Percentiles rank a stretch among this genome's conserved stretches.
Evolutionary conservation across 30 jellyfish, hydroid and myxozoan genomes (phyloP).

Genomic region (Pelagia noctiluca): DNA sequence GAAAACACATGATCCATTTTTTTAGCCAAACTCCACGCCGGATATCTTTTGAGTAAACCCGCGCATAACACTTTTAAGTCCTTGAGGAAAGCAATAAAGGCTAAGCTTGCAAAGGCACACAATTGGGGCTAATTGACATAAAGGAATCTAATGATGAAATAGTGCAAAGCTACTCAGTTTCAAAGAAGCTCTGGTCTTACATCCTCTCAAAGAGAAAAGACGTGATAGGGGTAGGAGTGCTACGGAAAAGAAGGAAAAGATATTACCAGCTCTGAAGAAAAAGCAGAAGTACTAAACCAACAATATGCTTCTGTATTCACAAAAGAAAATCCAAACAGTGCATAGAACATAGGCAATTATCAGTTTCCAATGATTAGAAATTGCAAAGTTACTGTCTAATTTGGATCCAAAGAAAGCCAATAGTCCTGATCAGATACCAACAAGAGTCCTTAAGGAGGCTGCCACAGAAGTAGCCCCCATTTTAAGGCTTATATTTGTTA

Average conservation of each 20-base stretch:
- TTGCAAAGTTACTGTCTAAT: constrained; percentile 36
- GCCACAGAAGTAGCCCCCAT: not conserved
- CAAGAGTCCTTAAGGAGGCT: not conserved
- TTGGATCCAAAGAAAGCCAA: not conserved
- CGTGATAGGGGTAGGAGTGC: constrained; percentile 26
- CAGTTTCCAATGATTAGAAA: constrained; percentile 35
- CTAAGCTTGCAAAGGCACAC: constrained; percentile 53
- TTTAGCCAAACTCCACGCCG: too few species aligned
- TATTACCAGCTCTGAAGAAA: constrained; percentile 30
- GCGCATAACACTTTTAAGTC: constrained; percentile 13
- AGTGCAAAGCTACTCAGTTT: constrained; percentile 41
- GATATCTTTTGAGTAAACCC: too few species aligned
- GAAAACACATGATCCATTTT: too few species aligned
- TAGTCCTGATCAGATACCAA: constrained; percentile 13
- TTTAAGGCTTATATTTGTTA: not conserved
- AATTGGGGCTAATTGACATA: constrained; percentile 50
- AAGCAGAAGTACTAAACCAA: constrained; percentile 24
- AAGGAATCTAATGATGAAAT: constrained; percentile 28
- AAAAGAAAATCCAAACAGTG: constrained; percentile 7
- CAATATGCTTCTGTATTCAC: constrained; percentile 41
- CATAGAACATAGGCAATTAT: constrained; percentile 19
- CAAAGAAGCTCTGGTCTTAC: constrained; percentile 46
- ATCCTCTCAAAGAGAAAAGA: constrained; percentile 14
- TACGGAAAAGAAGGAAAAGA: constrained; percentile 34
- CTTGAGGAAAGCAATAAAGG: constrained; percentile 49